phyloP scores from a whole-genome alignment of 2,113 vertebrate species.

The Sphyrna mokarran region DNA sequence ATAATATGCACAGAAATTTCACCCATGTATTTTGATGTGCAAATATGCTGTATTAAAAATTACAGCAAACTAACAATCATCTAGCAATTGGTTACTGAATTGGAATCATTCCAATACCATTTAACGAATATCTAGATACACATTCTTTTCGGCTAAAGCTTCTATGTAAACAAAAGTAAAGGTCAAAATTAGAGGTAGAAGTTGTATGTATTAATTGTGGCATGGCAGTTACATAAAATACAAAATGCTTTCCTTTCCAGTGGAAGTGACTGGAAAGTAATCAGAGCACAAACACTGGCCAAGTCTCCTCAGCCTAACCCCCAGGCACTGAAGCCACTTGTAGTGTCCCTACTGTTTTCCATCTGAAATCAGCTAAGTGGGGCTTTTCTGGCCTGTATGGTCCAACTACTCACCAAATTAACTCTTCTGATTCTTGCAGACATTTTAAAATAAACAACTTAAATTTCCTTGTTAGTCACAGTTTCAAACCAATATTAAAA shows the following conservation, averaged over 20 bases:
- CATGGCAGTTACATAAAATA: background rate
- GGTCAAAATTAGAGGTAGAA: conserved; percentile 7
- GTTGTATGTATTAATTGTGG: background rate
- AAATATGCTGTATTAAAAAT: background rate
- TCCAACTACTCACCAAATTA: background rate
- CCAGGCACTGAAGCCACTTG: background rate
- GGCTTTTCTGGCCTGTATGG: background rate
- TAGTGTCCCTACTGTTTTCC: background rate
- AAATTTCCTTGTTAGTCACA: background rate
- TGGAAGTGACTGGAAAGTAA: background rate
- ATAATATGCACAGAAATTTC: background rate
- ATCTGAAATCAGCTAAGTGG: background rate
- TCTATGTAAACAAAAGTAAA: conserved; percentile 28
- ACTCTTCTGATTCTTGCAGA: background rate
- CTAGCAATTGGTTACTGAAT: background rate
- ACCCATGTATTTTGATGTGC: background rate
- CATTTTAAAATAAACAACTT: background rate
- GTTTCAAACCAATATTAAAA: background rate
- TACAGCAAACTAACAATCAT: background rate
- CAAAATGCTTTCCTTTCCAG: background rate
- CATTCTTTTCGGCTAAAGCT: background rate
- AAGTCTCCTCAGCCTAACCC: background rate
- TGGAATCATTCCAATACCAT: background rate
- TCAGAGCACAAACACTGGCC: background rate
- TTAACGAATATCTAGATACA: background rate